A percentile compares a stretch with the other conserved stretches of the same genome.
These are phyloP conservation scores for Encarsia formosa DNA, from an alignment of 2,888 invertebrate species.

Conservation along the genomic window DNA sequence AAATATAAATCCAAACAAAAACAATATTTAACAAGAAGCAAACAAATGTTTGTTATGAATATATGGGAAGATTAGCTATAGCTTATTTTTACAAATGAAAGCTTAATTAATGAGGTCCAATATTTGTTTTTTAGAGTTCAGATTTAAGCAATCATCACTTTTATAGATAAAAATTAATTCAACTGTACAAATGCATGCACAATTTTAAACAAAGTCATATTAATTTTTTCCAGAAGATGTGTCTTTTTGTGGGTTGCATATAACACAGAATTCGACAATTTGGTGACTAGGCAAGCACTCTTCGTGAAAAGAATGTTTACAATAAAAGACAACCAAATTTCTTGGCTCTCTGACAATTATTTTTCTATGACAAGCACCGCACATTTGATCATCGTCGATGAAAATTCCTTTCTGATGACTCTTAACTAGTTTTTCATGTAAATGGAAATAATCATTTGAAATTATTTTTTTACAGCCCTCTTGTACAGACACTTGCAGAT, in stretches of 20 bases:
- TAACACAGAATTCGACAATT: conserved; percentile 53
- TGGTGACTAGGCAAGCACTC: conserved; percentile 66
- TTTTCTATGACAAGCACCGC: conserved; percentile 74
- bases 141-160: too few relatives aligned
- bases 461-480: conserved; percentile 88
- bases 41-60: too few relatives aligned
- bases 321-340: conserved; percentile 78
- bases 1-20: too few relatives aligned
- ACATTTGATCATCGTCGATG: conserved; percentile 69
- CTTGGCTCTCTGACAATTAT: conserved; percentile 72
- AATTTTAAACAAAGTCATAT: too few relatives aligned
- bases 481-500: conserved; percentile 85
- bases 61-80: too few relatives aligned
- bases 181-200: too few relatives aligned
- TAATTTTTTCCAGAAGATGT: conserved; percentile 36
- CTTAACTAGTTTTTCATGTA: conserved; percentile 75
- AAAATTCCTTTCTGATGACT: conserved; percentile 76
- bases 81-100: too few relatives aligned
- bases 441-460: conserved; percentile 83
- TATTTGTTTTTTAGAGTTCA: too few relatives aligned
- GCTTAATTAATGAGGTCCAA: too few relatives aligned
- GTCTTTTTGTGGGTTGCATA: conserved; percentile 53
- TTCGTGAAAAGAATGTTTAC: conserved; percentile 85
- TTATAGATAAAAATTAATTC: too few relatives aligned
- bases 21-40: too few relatives aligned